These are phyloP conservation scores for Lutjanus argentimaculatus DNA, from an alignment of 2,797 vertebrate genomes.

Conservation along the genomic window DNA sequence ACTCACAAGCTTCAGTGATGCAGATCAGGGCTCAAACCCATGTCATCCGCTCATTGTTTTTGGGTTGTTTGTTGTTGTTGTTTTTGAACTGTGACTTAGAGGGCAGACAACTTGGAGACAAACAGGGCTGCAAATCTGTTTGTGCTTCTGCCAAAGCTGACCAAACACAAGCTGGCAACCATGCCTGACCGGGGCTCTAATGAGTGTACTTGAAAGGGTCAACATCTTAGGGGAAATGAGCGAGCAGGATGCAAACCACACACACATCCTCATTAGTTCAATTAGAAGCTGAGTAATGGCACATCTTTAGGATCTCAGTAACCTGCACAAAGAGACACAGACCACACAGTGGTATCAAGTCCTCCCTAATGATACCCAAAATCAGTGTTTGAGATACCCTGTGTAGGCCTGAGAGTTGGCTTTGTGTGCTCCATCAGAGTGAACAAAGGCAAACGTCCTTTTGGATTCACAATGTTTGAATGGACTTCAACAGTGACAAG, in stretches of 20 bases:
- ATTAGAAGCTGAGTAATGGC: conserved; percentile 21
- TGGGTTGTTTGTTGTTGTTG: conserved; percentile 34
- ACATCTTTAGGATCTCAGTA: background rate
- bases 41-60: conserved; percentile 15
- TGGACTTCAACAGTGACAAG: background rate
- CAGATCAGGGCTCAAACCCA: conserved; percentile 18
- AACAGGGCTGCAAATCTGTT: conserved; percentile 30
- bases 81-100: conserved; percentile 39
- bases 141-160: conserved; percentile 56
- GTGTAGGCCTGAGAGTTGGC: background rate
- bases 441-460: background rate
- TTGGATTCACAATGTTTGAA: background rate
- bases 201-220: conserved; percentile 51
- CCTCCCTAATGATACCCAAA: background rate
- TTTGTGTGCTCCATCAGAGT: background rate
- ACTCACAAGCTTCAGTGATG: conserved; percentile 24
- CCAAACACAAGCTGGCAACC: conserved; percentile 52
- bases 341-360: background rate
- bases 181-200: conserved; percentile 53
- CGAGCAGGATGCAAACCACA: conserved; percentile 2
- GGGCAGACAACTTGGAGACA: conserved; percentile 35
- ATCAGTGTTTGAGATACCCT: background rate
- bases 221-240: conserved; percentile 24
- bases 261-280: conserved; percentile 17
- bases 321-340: background rate